These are phyloP conservation scores for Epirrhoe tristata DNA, from an alignment of 2,888 invertebrate genomes.

Conservation along the genomic window DNA sequence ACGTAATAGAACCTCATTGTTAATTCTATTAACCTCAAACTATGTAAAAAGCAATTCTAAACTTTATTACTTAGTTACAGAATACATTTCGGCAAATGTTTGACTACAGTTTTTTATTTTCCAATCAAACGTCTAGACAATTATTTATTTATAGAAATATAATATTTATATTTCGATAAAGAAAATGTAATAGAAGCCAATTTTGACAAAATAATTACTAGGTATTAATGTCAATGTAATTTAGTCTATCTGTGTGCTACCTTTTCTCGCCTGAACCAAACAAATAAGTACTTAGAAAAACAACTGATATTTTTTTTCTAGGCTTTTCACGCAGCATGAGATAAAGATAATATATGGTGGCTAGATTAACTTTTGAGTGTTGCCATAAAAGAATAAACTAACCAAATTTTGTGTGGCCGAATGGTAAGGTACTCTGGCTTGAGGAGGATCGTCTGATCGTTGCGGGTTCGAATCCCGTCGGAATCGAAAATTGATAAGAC, in stretches of 20 bases:
- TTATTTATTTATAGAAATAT: constrained; percentile 19
- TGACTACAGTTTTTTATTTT: constrained; percentile 16
- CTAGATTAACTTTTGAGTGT: no score
- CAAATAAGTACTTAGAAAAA: no score
- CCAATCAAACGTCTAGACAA: constrained; percentile 21
- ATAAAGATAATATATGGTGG: no score
- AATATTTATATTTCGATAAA: constrained; percentile 3
- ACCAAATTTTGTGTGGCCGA: no score
- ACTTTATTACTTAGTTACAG: constrained; percentile 18
- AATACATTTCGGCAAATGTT: constrained; percentile 17
- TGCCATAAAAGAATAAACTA: no score
- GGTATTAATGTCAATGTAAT: neutral
- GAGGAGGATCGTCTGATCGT: no score
- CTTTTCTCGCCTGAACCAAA: no score
- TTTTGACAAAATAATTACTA: neutral
- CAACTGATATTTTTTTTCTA: no score
- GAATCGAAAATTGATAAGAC: no score
- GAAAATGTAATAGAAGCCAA: neutral
- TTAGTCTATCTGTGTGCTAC: neutral
- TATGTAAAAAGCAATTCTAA: constrained; percentile 18
- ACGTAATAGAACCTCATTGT: constrained; percentile 22
- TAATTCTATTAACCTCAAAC: constrained; percentile 26
- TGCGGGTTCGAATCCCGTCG: no score
- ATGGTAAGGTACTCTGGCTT: no score
- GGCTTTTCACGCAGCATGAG: no score